phyloP scores from a whole-genome alignment of 2,113 vertebrate genomes.

The Syngnathoides biaculeatus region DNA sequence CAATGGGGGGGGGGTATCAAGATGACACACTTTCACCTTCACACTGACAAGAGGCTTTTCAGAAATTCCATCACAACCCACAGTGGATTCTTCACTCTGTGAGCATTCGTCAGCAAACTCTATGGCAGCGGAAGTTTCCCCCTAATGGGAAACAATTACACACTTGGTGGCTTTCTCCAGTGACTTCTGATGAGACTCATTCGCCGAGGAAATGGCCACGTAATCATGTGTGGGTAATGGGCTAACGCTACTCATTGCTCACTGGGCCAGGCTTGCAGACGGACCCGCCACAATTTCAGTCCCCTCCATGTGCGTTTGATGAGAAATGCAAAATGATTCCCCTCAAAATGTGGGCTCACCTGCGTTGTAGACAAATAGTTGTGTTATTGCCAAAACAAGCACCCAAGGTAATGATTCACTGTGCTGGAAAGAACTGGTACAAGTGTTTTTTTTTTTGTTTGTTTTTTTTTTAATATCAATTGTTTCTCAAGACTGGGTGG shows the following conservation, averaged over 20 bases:
- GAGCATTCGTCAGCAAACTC: conserved; percentile 65
- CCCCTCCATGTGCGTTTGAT: conserved; percentile 26
- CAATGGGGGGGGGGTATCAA: neutral
- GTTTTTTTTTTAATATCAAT: neutral
- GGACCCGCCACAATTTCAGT: conserved; percentile 28
- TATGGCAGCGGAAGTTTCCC: conserved; percentile 56
- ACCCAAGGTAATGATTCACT: conserved; percentile 4
- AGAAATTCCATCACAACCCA: conserved; percentile 48
- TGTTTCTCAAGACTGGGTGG: too few relatives aligned
- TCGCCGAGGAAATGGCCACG: conserved; percentile 68
- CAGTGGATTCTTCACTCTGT: conserved; percentile 39
- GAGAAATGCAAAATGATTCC: conserved; percentile 13
- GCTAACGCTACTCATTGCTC: conserved; percentile 73
- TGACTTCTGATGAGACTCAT: conserved; percentile 73
- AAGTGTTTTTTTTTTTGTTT: neutral
- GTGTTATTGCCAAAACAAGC: conserved; percentile 17
- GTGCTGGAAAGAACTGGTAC: neutral
- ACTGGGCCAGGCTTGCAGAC: conserved; percentile 52
- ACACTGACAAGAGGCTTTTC: conserved; percentile 35
- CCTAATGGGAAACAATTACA: conserved; percentile 77
- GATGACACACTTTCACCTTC: conserved; percentile 24
- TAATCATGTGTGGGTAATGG: conserved; percentile 76
- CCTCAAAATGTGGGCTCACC: neutral
- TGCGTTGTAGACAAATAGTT: conserved; percentile 15
- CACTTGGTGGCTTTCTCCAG: conserved; percentile 73